phyloP scores from a whole-genome alignment of 2,888 invertebrate genomes.

The Cheilosia scutellata region DNA sequence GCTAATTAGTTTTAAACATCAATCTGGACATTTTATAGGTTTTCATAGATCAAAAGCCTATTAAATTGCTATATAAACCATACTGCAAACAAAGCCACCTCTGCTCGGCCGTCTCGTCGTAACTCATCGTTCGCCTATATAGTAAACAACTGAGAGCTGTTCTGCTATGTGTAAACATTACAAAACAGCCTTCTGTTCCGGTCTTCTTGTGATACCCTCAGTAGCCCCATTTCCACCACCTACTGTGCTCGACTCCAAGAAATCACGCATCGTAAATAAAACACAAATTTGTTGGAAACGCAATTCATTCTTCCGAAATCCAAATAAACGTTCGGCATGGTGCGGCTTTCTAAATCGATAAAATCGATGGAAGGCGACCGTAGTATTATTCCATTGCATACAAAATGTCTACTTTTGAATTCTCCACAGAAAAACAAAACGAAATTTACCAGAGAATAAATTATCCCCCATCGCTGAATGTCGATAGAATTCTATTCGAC shows the following conservation, averaged over 20 bases:
- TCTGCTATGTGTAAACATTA: conserved; percentile 56
- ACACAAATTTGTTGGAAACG: conserved; percentile 56
- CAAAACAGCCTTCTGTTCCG: conserved; percentile 63
- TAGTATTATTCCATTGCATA: conserved; percentile 47
- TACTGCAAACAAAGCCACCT: conserved; percentile 51
- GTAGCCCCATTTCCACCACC: conserved; percentile 57
- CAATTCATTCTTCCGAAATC: conserved; percentile 59
- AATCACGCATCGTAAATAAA: conserved; percentile 60
- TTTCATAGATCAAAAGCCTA: conserved; percentile 67
- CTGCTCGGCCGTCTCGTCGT: conserved; percentile 29
- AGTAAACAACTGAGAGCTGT: conserved; percentile 45
- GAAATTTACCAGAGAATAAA: conserved; percentile 56
- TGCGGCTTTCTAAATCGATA: conserved; percentile 57
- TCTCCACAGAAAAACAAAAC: conserved; percentile 33
- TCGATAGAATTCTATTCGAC: conserved; percentile 30
- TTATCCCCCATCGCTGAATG: conserved; percentile 35
- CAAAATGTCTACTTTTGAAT: conserved; percentile 53
- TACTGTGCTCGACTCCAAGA: conserved; percentile 50
- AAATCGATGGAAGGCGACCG: conserved; percentile 29
- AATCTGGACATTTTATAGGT: conserved; percentile 50
- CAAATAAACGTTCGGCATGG: conserved; percentile 57
- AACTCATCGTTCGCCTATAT: conserved; percentile 49
- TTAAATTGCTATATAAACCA: conserved; percentile 64
- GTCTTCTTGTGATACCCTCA: conserved; percentile 24
- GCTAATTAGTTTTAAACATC: conserved; percentile 60